A percentile compares a stretch with the other conserved stretches of the same genome.
phyloP scores from a whole-genome alignment of 64 coral and sea anemone species.

The Actinia tenebrosa region DNA sequence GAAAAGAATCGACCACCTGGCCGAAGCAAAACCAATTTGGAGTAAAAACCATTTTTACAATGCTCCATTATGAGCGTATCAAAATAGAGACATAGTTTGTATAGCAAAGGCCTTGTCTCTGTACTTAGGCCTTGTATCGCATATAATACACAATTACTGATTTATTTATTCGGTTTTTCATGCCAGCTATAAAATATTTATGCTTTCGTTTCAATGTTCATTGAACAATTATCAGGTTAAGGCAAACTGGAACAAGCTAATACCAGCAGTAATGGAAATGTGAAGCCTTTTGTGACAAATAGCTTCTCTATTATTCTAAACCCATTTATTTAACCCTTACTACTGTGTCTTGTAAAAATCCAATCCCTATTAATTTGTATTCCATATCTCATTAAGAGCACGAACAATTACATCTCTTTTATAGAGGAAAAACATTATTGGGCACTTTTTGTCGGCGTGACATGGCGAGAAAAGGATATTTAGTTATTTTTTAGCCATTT shows the following conservation, averaged over 20 bases:
- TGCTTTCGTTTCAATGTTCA: constrained; percentile 22
- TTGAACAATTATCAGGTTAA: constrained; percentile 71
- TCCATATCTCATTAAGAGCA: neutral
- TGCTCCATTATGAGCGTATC: neutral
- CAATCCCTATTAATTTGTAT: neutral
- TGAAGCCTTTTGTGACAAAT: constrained; percentile 16
- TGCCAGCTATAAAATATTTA: constrained; percentile 86
- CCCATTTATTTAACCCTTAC: constrained; percentile 2
- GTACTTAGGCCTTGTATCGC: neutral
- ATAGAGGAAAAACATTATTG: neutral
- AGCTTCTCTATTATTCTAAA: neutral
- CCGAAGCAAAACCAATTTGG: neutral
- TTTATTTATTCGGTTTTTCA: constrained; percentile 88
- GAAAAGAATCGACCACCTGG: constrained; percentile 1
- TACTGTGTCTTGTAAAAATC: neutral
- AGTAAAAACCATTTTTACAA: neutral
- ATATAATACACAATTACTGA: constrained; percentile 63
- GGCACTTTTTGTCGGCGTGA: neutral
- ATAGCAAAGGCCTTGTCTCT: neutral
- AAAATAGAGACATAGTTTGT: neutral
- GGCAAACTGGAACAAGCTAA: constrained; percentile 21
- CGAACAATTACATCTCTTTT: neutral
- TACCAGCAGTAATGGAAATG: constrained; percentile 38
- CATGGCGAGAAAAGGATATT: neutral
- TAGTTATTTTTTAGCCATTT: neutral